Evolutionary conservation across 2,113 vertebrate genomes (phyloP).

Genomic region (Lepidothrix coronata): DNA sequence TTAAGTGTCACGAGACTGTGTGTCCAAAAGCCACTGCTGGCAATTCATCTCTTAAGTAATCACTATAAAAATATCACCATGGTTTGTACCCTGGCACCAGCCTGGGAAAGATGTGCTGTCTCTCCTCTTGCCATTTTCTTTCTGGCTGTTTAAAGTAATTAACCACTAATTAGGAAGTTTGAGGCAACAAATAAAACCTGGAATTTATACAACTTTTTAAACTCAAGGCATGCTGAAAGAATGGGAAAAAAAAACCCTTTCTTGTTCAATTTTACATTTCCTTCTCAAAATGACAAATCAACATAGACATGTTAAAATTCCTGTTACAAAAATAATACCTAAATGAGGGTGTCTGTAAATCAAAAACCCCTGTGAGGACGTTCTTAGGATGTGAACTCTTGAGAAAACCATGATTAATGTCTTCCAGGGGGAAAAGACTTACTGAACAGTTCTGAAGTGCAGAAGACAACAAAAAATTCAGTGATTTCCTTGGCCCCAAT

Average conservation of each 20-base stretch:
- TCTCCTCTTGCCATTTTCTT: conserved; percentile 44
- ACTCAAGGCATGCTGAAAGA: neutral
- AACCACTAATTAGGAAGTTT: conserved; percentile 24
- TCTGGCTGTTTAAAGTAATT: conserved; percentile 50
- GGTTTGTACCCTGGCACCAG: conserved; percentile 2
- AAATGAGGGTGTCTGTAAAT: neutral
- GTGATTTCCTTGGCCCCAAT: neutral
- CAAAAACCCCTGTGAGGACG: neutral
- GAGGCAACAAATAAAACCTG: conserved; percentile 4
- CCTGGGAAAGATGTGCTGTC: neutral
- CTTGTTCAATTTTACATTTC: neutral
- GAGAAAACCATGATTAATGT: neutral
- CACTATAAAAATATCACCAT: conserved; percentile 15
- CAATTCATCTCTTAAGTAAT: conserved; percentile 3
- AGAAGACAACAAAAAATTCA: neutral
- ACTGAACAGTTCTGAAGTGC: neutral
- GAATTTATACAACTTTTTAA: neutral
- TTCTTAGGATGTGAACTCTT: neutral
- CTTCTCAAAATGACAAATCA: neutral
- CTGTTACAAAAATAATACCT: neutral
- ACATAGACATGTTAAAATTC: neutral
- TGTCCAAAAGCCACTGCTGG: conserved; percentile 10
- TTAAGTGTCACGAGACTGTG: neutral
- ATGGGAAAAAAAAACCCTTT: neutral
- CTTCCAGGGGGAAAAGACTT: neutral